Conservation (phyloP, 2,113 vertebrate genomes). For the Xenus cinereus region DNA sequence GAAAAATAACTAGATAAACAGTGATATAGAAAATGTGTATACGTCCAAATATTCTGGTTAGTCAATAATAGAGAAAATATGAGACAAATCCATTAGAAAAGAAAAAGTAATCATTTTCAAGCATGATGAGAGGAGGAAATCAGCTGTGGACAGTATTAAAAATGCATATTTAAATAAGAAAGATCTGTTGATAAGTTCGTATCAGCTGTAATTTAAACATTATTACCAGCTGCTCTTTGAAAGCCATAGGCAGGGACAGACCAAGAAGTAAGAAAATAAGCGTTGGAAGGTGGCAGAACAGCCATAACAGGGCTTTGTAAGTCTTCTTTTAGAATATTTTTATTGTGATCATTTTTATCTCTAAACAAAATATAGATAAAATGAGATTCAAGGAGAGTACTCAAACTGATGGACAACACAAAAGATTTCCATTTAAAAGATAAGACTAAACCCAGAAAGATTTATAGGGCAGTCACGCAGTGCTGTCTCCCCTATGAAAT, state of each 20-base stretch:
- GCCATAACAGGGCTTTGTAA: background rate
- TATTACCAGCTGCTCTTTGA: background rate
- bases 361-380: background rate
- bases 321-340: background rate
- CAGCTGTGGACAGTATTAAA: background rate
- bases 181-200: background rate
- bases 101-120: background rate
- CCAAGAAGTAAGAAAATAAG: slow-evolving; percentile 7
- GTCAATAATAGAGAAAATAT: background rate
- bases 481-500: background rate
- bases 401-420: background rate
- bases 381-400: background rate
- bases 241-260: background rate
- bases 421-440: background rate
- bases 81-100: background rate
- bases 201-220: background rate
- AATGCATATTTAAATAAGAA: background rate
- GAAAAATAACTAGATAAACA: background rate
- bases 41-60: background rate
- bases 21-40: background rate
- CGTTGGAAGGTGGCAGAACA: background rate
- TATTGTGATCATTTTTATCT: background rate
- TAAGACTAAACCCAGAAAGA: background rate
- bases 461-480: background rate
- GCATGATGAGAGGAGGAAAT: background rate